Evolutionary conservation across 2,888 invertebrate species (phyloP).

Genomic region (Limulus polyphemus): DNA sequence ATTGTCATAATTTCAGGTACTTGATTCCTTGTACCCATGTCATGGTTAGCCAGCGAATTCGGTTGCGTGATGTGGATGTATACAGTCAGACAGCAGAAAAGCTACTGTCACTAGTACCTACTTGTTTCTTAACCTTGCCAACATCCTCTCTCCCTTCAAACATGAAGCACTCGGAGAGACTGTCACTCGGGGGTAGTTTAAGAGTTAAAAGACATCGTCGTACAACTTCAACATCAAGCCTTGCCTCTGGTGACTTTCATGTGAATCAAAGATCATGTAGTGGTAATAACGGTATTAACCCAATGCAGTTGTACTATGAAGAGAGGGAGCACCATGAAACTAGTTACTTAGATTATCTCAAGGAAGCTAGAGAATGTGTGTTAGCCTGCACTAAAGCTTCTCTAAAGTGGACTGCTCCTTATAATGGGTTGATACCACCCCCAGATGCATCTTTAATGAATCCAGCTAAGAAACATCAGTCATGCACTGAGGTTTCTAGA

Average conservation of each 20-base stretch:
- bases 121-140: conserved; percentile 32
- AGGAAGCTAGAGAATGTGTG: conserved; percentile 67
- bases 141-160: background rate
- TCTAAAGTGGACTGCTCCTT: conserved; percentile 61
- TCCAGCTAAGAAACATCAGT: too few species aligned
- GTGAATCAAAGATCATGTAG: background rate
- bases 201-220: conserved; percentile 18
- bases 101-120: conserved; percentile 59
- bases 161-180: background rate
- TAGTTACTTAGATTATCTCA: conserved; percentile 50
- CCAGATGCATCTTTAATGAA: too few species aligned
- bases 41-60: conserved; percentile 61
- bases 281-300: too few species aligned
- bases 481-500: too few species aligned
- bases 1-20: conserved; percentile 45
- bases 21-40: conserved; percentile 67
- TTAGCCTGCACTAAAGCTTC: conserved; percentile 60
- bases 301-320: conserved; percentile 5
- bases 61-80: conserved; percentile 56
- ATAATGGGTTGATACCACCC: conserved; percentile 47
- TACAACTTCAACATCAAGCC: conserved; percentile 18
- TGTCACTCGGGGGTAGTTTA: conserved; percentile 9
- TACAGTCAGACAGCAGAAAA: conserved; percentile 60
- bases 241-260: conserved; percentile 11
- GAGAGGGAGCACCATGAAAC: conserved; percentile 3